phyloP scores from a whole-genome alignment of 1,140 invertebrate species.

The Drosophila murphyi region DNA sequence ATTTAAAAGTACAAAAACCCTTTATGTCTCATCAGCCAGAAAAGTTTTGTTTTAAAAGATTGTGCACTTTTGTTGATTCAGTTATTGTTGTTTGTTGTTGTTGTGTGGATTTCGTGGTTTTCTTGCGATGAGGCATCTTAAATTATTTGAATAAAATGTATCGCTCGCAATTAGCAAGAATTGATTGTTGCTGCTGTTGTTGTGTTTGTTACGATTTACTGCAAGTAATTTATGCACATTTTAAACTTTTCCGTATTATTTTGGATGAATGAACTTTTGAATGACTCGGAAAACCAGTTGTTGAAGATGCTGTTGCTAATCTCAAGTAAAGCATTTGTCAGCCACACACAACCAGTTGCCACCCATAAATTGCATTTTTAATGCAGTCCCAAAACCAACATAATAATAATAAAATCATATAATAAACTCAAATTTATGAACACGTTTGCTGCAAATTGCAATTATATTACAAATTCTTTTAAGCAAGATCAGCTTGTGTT shows the following conservation, averaged over 20 bases:
- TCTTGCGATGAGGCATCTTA: slow-evolving; percentile 45
- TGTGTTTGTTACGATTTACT: slow-evolving; percentile 39
- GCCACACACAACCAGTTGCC: slow-evolving; percentile 27
- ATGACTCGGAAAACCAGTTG: slow-evolving; percentile 64
- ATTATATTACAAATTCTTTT: neutral
- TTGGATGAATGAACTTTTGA: slow-evolving; percentile 78
- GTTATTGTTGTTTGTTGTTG: slow-evolving; percentile 26
- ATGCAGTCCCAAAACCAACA: slow-evolving; percentile 45
- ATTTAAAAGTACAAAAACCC: neutral
- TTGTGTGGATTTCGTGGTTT: slow-evolving; percentile 35
- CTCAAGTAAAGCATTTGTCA: slow-evolving; percentile 30
- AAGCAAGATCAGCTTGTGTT: neutral
- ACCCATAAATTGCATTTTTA: slow-evolving; percentile 70
- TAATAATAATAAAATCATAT: slow-evolving; percentile 15
- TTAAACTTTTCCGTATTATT: slow-evolving; percentile 83
- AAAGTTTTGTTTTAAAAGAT: neutral
- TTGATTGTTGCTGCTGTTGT: slow-evolving; percentile 55
- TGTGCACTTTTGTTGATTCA: slow-evolving; percentile 28
- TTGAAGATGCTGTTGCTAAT: slow-evolving; percentile 35
- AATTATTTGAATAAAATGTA: slow-evolving; percentile 56
- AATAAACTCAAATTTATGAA: slow-evolving; percentile 65
- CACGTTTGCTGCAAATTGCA: slow-evolving; percentile 8
- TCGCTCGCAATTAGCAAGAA: slow-evolving; percentile 52
- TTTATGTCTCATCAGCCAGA: neutral
- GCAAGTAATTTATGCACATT: slow-evolving; percentile 77